A percentile compares a stretch with the other conserved stretches of the same genome.
phyloP scores from a whole-genome alignment of 2,113 vertebrate species.

The Rhizomys pruinosus region DNA sequence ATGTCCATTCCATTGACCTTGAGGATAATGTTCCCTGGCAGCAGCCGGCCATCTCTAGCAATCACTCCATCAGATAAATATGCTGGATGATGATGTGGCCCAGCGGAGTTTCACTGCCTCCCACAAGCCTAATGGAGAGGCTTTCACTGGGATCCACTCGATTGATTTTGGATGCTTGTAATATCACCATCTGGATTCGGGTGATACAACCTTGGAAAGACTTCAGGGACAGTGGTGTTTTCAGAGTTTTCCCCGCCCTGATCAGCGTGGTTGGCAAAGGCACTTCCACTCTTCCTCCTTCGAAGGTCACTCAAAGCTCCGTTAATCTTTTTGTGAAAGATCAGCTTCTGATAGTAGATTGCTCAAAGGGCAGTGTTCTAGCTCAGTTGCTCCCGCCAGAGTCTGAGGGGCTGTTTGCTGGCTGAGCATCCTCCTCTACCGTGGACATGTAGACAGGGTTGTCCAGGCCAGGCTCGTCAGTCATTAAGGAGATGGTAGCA shows the following conservation, averaged over 20 bases:
- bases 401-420: constrained; percentile 88
- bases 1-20: constrained; percentile 99
- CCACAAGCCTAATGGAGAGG: constrained; percentile 95
- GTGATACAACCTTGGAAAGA: constrained; percentile 95
- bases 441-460: constrained; percentile 95
- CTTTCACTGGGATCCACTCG: constrained; percentile 90
- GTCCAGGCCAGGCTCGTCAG: constrained; percentile 93
- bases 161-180: constrained; percentile 96
- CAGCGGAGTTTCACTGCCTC: constrained; percentile 96
- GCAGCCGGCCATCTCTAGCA: constrained; percentile 94
- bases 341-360: constrained; percentile 92
- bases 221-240: constrained; percentile 89
- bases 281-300: constrained; percentile 94
- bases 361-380: constrained; percentile 94
- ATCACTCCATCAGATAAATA: constrained; percentile 96
- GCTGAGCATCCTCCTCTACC: constrained; percentile 92
- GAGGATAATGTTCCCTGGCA: constrained; percentile 98
- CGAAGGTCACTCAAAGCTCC: constrained; percentile 95
- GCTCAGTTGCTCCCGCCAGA: constrained; percentile 87
- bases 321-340: constrained; percentile 97
- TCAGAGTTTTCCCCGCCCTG: constrained; percentile 88
- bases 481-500: constrained; percentile 92
- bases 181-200: constrained; percentile 97
- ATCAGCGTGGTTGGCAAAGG: constrained; percentile 89
- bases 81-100: constrained; percentile 97